phyloP scores from a whole-genome alignment of 2,888 invertebrate species.

The Metopia argyrocephala region DNA sequence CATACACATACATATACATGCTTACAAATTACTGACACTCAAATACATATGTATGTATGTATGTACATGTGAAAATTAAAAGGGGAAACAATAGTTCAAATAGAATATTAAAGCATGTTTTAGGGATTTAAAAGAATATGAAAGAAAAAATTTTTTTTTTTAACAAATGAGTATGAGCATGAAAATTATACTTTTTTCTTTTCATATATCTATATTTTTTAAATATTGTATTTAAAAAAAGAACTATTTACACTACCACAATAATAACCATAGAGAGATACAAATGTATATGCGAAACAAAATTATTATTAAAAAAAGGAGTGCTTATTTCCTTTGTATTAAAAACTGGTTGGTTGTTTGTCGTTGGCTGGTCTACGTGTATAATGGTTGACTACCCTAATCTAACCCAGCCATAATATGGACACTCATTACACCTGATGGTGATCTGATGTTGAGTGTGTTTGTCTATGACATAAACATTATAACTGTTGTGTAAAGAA shows the following conservation, averaged over 20 bases:
- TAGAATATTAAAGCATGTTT: constrained; percentile 41
- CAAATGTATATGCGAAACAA: constrained; percentile 11
- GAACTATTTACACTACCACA: constrained; percentile 23
- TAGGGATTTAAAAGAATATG: not conserved
- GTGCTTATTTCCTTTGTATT: constrained; percentile 41
- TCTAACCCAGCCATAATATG: no score
- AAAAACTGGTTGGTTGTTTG: not conserved
- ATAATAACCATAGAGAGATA: not conserved
- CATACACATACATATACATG: not conserved
- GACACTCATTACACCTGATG: no score
- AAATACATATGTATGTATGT: not conserved
- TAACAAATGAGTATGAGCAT: not conserved
- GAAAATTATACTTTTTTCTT: not conserved
- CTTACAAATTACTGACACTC: constrained; percentile 21
- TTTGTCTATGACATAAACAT: constrained; percentile 39
- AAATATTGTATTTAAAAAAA: not conserved
- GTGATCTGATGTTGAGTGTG: not conserved
- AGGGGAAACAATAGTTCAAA: constrained; percentile 46
- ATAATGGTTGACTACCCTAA: no score
- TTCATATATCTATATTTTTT: not conserved
- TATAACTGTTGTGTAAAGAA: constrained; percentile 47
- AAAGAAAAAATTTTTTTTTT: no score
- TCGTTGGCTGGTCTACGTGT: no score
- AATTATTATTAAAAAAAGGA: constrained; percentile 57
- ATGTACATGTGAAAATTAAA: constrained; percentile 15